Conservation (phyloP, 1,140 invertebrate species). For the Agraylea sexmaculata region DNA sequence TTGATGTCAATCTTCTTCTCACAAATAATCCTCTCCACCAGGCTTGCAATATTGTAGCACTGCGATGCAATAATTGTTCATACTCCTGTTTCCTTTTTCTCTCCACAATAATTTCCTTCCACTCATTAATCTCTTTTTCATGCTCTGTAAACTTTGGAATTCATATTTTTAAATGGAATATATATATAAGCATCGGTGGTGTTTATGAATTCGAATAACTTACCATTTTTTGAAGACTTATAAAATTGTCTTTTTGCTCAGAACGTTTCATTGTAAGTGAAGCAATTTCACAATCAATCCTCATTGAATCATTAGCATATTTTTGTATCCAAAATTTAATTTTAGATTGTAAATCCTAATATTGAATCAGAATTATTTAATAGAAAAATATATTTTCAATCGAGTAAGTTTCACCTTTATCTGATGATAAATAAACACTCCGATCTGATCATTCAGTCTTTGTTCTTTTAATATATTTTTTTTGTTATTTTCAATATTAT, state of each 20-base stretch:
- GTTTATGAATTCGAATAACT: background rate
- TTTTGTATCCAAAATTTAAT: slow-evolving; percentile 14
- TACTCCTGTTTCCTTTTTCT: slow-evolving; percentile 27
- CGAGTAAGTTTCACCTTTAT: no score
- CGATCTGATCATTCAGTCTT: no score
- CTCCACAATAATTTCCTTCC: slow-evolving; percentile 34
- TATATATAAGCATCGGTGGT: no score
- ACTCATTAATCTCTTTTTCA: slow-evolving; percentile 32
- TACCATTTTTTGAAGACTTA: slow-evolving; percentile 14
- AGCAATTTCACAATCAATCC: slow-evolving; percentile 10
- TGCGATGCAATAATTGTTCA: slow-evolving; percentile 24
- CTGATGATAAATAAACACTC: no score
- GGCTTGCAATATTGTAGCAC: slow-evolving; percentile 46
- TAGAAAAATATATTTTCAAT: no score
- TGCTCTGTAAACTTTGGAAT: slow-evolving; percentile 9
- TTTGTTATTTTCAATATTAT: no score
- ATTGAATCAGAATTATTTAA: no score
- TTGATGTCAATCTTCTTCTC: slow-evolving; percentile 47
- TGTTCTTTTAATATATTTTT: no score
- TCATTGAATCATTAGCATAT: slow-evolving; percentile 11
- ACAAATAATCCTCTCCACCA: slow-evolving; percentile 63
- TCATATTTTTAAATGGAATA: background rate
- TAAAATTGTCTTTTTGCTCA: slow-evolving; percentile 7
- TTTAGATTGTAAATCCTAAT: slow-evolving; percentile 11
- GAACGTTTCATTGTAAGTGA: slow-evolving; percentile 11